phyloP scores from a whole-genome alignment of 2,113 vertebrate genomes.

The Cacatua alba region DNA sequence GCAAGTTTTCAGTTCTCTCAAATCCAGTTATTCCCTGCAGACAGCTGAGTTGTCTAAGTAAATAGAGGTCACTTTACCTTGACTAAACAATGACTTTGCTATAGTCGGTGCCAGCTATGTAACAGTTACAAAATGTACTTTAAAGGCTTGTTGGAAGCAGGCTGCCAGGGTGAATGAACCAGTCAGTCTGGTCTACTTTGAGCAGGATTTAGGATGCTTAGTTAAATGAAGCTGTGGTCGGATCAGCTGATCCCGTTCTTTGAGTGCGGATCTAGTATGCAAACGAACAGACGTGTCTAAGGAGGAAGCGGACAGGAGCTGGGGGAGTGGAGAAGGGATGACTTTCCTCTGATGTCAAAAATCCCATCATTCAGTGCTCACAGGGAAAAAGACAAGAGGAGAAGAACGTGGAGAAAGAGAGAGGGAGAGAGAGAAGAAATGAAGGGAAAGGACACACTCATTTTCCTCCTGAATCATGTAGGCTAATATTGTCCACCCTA shows the following conservation, averaged over 20 bases:
- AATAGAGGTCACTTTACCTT: constrained; percentile 61
- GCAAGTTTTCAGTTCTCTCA: not conserved
- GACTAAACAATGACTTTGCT: constrained; percentile 48
- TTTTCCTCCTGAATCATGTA: not conserved
- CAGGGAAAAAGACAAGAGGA: constrained; percentile 53
- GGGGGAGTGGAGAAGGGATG: constrained; percentile 54
- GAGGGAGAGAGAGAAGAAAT: not conserved
- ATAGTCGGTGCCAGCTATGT: constrained; percentile 34
- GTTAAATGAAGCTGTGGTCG: not conserved
- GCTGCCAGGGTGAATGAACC: not conserved
- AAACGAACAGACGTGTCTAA: not conserved
- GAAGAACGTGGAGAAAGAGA: constrained; percentile 58
- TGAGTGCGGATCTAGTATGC: not conserved
- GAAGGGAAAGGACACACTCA: not conserved
- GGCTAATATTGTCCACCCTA: not conserved
- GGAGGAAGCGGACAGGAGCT: constrained; percentile 47
- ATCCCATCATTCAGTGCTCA: constrained; percentile 67
- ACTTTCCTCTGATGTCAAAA: constrained; percentile 63
- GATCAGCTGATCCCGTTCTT: not conserved
- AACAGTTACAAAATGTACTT: not conserved
- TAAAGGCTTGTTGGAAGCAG: not conserved
- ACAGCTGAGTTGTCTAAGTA: constrained; percentile 7
- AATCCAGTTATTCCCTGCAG: constrained; percentile 20
- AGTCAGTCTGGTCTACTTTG: not conserved
- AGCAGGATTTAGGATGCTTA: constrained; percentile 28